Percentiles rank a stretch among this genome's conserved stretches.
Evolutionary conservation across 2,797 vertebrate species (phyloP).

Genomic region (Anguilla megastoma): DNA sequence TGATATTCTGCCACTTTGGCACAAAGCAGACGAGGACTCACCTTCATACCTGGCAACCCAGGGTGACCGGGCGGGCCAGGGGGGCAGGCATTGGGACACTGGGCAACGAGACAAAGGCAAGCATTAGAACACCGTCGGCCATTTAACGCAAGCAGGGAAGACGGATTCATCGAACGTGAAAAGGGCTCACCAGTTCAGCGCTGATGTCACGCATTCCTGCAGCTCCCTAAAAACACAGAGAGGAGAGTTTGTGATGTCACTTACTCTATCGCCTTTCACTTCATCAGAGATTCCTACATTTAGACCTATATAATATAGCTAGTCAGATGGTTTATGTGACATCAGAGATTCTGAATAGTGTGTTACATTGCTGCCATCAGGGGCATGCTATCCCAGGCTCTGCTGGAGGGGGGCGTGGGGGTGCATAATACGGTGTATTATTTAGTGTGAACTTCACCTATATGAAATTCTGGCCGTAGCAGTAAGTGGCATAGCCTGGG

Average conservation of each 20-base stretch:
- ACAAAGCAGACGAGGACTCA: conserved; percentile 57
- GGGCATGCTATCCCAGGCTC: too few species aligned
- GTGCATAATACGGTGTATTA: too few species aligned
- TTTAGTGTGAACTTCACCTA: neutral
- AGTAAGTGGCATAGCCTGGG: neutral
- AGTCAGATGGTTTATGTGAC: neutral
- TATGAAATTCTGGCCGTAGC: neutral
- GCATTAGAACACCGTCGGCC: conserved; percentile 33
- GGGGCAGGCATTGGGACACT: conserved; percentile 91
- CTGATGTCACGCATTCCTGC: conserved; percentile 66
- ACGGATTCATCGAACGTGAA: neutral
- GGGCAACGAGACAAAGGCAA: conserved; percentile 49
- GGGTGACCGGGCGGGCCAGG: conserved; percentile 86
- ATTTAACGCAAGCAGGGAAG: neutral
- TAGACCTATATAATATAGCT: neutral
- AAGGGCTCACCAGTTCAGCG: conserved; percentile 68
- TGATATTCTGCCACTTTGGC: neutral
- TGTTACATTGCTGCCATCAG: neutral
- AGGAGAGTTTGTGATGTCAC: neutral
- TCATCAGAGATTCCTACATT: neutral
- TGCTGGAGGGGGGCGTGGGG: too few species aligned
- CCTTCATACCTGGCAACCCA: conserved; percentile 96
- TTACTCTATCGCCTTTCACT: neutral
- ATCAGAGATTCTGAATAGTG: neutral
- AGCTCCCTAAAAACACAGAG: conserved; percentile 67